A percentile compares a stretch with the other conserved stretches of the same genome.
phyloP scores from a whole-genome alignment of 1,140 invertebrate species.

The Bombus picipes region DNA sequence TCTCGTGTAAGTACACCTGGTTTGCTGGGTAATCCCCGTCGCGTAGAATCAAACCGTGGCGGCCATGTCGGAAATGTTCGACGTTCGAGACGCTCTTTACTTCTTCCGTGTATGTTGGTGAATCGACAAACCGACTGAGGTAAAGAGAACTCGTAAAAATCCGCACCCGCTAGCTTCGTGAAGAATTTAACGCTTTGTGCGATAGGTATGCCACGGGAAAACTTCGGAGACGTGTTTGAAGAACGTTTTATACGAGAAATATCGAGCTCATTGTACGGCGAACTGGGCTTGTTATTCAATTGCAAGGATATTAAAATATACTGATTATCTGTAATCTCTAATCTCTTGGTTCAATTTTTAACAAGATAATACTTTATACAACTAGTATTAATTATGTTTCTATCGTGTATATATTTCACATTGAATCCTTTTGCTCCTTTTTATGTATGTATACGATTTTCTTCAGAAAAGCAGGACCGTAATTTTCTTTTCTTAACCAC shows the following conservation, averaged over 20 bases:
- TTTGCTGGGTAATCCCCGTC: neutral
- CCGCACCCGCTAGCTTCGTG: neutral
- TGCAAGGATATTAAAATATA: no score
- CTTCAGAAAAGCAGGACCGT: no score
- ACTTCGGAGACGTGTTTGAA: neutral
- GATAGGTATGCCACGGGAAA: no score
- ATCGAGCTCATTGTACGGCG: neutral
- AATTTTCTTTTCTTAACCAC: no score
- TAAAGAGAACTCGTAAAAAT: neutral
- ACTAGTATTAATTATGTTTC: no score
- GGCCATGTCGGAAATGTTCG: conserved; percentile 19
- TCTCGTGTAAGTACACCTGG: neutral
- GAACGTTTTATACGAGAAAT: neutral
- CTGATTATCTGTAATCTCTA: neutral
- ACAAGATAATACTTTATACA: no score
- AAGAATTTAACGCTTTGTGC: neutral
- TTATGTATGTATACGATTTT: no score
- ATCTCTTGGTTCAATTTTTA: no score
- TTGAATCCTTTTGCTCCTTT: no score
- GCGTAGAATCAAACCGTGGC: conserved; percentile 12
- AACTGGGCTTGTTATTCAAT: neutral
- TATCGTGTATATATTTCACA: no score
- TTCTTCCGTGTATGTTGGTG: neutral
- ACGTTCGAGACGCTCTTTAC: conserved; percentile 1
- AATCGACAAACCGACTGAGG: neutral